Conservation (phyloP, 2,113 vertebrate species). For the Cephalopholis sonnerati region DNA sequence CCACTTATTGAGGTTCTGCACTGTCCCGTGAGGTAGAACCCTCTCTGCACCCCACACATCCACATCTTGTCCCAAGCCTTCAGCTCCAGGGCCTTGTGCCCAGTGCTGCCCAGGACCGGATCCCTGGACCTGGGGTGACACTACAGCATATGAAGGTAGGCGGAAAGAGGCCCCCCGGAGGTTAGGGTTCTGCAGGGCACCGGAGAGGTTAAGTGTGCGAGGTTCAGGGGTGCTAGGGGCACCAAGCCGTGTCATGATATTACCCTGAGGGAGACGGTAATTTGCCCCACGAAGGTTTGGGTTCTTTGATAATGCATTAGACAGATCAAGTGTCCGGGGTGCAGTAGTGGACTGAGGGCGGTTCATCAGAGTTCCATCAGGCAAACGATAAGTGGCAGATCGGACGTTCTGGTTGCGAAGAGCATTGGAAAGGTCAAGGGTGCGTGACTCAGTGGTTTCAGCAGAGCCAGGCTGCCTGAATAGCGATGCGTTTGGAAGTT, state of each 20-base stretch:
- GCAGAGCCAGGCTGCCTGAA: conserved; percentile 57
- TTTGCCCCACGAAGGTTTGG: conserved; percentile 73
- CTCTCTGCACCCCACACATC: conserved; percentile 85
- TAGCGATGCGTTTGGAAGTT: conserved; percentile 65
- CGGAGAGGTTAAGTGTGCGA: conserved; percentile 70
- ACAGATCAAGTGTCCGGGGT: conserved; percentile 67
- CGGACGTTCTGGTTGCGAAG: conserved; percentile 70
- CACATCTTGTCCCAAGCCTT: conserved; percentile 75
- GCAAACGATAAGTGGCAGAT: conserved; percentile 69
- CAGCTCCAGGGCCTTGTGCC: conserved; percentile 79
- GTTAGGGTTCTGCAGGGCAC: conserved; percentile 74
- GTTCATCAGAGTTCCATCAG: conserved; percentile 68
- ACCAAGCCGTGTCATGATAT: conserved; percentile 69
- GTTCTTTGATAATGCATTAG: conserved; percentile 76
- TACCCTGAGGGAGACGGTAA: conserved; percentile 72
- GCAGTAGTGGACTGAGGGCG: conserved; percentile 48
- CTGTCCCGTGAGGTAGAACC: conserved; percentile 80
- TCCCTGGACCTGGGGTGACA: conserved; percentile 91
- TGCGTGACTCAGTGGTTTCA: conserved; percentile 43
- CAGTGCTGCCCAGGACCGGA: conserved; percentile 85
- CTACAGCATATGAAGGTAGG: conserved; percentile 89
- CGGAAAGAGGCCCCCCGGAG: conserved; percentile 63
- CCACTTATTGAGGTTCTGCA: conserved; percentile 83
- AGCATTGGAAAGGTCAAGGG: conserved; percentile 74
- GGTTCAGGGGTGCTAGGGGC: conserved; percentile 63